These are phyloP conservation scores for Argynnis bischoffii DNA, from an alignment of 2,888 invertebrate genomes.

Conservation along the genomic window DNA sequence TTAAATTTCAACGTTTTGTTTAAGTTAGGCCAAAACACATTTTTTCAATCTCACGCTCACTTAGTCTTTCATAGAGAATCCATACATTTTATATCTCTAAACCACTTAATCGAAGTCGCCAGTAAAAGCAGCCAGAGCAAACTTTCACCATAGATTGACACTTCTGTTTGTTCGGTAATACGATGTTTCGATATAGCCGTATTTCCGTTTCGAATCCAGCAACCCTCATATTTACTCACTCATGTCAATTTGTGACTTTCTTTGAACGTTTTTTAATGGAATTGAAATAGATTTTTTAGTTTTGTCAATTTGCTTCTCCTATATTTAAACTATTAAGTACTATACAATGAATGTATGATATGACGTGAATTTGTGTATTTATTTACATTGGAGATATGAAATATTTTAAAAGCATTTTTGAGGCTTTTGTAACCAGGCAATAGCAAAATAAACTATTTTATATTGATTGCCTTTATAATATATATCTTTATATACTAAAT, in stretches of 20 bases:
- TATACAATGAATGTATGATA: slow-evolving; percentile 3
- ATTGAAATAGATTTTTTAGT: slow-evolving; percentile 25
- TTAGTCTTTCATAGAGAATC: slow-evolving; percentile 30
- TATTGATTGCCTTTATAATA: too few species aligned
- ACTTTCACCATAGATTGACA: slow-evolving; percentile 40
- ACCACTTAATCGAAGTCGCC: slow-evolving; percentile 37
- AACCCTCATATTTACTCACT: slow-evolving; percentile 35
- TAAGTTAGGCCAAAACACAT: neutral
- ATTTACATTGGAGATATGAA: too few species aligned
- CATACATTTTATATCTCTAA: slow-evolving; percentile 34
- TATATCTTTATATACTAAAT: too few species aligned
- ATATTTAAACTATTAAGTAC: slow-evolving; percentile 7
- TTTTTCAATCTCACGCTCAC: slow-evolving; percentile 8
- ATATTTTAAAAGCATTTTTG: too few species aligned
- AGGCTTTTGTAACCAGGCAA: too few species aligned
- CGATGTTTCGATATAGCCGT: slow-evolving; percentile 35
- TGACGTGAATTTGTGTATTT: neutral
- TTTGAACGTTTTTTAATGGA: slow-evolving; percentile 32
- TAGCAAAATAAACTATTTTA: too few species aligned
- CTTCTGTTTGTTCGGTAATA: slow-evolving; percentile 41
- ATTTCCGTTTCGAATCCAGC: slow-evolving; percentile 23
- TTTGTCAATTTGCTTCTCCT: slow-evolving; percentile 17
- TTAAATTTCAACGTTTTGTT: neutral
- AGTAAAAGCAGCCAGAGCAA: slow-evolving; percentile 37
- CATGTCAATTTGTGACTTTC: slow-evolving; percentile 39